Base-by-base conservation (phyloP, 2,888 invertebrate genomes). In the Ectemnius lituratus region DNA sequence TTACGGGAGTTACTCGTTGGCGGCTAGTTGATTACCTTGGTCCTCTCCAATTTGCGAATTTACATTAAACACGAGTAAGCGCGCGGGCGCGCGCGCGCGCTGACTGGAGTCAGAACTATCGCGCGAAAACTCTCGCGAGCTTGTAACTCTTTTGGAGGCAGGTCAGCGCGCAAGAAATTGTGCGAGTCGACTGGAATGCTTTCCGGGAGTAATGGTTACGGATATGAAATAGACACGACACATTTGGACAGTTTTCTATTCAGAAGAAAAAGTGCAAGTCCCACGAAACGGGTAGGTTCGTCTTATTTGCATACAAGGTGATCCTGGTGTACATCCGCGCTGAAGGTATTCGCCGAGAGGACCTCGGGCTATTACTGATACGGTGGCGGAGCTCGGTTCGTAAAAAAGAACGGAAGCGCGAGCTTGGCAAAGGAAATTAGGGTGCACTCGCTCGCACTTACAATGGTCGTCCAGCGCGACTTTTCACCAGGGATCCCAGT, bases 1-100 rank as follows among this genome's bases (percentile, higher is more conserved):
- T 88, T 85, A 83, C 84, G 70, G 79, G 85, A 86, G 83, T 85
- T 86, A 82, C 78, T 80, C 80, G 82, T 83, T 81, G 85, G 81
- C 74, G 85, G 87, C 86, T 86, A 86, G 84, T 86, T 84, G 87
- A 87, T 86, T 87, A 87, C 82, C 84, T 75, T 79, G 82, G 83
- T 74, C 81, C 80, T 76, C 86, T 81, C 81, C 86, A 87, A 87
- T 87, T 87, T 87, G 76, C 80, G 82, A 87, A 87, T 86, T 86
- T 86, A 82, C 84, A 82, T 83, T 83, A 83, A 83, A 83, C 84
- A 85, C 80, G 79, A 81, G 78, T 73, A 37, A 6, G 11, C 5
- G 37, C 37, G 37, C 28, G 3, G 8, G 8, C 37, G 5, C 28
- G 3, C 37, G 8, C 37, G 5, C 37, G 1, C 37, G 76, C 73